These are phyloP conservation scores for Nematolebias whitei DNA, from an alignment of 2,113 vertebrate species.

Conservation along the genomic window DNA sequence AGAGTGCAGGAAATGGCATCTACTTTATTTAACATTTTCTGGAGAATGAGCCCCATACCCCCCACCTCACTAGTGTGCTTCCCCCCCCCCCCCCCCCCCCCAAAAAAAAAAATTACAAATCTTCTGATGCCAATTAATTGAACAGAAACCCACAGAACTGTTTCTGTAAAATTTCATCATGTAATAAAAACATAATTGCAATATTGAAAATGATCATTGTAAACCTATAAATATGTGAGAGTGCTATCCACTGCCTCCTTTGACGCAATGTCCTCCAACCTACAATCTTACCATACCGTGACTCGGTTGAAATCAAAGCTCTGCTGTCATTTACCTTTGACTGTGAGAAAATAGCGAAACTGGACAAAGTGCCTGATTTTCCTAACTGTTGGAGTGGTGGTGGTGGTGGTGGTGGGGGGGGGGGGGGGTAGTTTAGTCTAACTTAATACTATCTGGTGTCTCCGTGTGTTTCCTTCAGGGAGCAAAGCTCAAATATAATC, in stretches of 20 bases:
- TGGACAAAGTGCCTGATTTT: conserved; percentile 17
- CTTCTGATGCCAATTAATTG: too few species aligned
- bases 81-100: too few species aligned
- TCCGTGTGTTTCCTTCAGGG: conserved; percentile 23
- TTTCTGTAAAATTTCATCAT: too few species aligned
- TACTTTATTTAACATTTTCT: too few species aligned
- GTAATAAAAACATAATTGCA: too few species aligned
- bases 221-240: too few species aligned
- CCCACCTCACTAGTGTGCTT: too few species aligned
- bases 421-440: background rate
- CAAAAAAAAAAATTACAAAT: too few species aligned
- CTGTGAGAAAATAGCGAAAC: conserved; percentile 23
- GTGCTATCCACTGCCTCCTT: conserved; percentile 57
- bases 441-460: conserved; percentile 26
- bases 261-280: conserved; percentile 72
- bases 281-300: conserved; percentile 39
- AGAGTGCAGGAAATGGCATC: too few species aligned
- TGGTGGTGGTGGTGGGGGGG: background rate
- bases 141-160: too few species aligned
- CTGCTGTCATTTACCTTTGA: conserved; percentile 24
- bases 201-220: too few species aligned
- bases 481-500: conserved; percentile 29
- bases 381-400: background rate
- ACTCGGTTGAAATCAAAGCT: conserved; percentile 52
- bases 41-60: too few species aligned